phyloP scores from a whole-genome alignment of 2,797 vertebrate genomes.

The Myotis findleyi region DNA sequence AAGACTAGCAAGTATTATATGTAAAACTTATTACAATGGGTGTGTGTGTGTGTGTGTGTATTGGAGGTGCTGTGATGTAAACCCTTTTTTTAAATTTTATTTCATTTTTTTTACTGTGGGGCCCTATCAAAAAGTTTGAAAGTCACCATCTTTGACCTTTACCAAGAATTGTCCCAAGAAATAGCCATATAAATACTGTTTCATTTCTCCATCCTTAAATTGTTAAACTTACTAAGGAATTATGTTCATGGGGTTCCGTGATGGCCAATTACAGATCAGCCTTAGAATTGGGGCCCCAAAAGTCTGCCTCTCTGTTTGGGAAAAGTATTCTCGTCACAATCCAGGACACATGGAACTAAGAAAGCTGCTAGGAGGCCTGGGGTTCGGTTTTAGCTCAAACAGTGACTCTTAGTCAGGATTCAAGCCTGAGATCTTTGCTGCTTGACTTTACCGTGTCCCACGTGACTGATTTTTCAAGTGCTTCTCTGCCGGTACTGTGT shows the following conservation, averaged over 20 bases:
- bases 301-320: neutral
- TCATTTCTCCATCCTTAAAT: neutral
- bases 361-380: fast-evolving
- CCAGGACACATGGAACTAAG: fast-evolving
- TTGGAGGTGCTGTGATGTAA: neutral
- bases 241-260: neutral
- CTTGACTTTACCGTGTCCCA: neutral
- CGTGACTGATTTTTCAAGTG: neutral
- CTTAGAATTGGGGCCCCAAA: neutral
- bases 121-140: neutral
- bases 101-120: neutral
- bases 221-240: neutral
- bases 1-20: no score
- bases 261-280: neutral
- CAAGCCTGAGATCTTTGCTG: neutral
- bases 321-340: fast-evolving
- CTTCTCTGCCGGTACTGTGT: neutral
- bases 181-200: neutral
- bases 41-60: no score
- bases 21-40: no score
- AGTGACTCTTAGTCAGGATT: neutral
- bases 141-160: neutral
- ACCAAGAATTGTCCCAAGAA: neutral
- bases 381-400: fast-evolving
- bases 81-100: neutral